A percentile compares a stretch with the other conserved stretches of the same genome.
Conservation (phyloP, 2,797 vertebrate genomes). For the Smutsia gigantea region DNA sequence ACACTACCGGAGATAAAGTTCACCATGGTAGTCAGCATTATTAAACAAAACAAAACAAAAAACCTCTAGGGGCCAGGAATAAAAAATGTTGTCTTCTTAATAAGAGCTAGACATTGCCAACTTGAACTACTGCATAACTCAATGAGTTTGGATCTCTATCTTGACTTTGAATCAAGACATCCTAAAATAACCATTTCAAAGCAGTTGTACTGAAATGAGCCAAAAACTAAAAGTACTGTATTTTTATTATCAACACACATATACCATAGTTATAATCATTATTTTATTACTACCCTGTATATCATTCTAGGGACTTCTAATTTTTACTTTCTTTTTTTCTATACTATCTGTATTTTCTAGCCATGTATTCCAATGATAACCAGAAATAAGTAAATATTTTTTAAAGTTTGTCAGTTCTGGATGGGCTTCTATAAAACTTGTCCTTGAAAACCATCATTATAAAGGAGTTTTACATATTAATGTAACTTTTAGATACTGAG, state of each 20-base stretch:
- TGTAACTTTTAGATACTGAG: not conserved
- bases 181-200: not conserved
- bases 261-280: not conserved
- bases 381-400: conserved; percentile 5
- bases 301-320: not conserved
- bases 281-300: not conserved
- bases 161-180: not conserved
- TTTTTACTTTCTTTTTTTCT: conserved; percentile 1
- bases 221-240: not conserved
- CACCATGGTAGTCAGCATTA: not conserved
- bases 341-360: not conserved
- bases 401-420: not conserved
- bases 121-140: not conserved
- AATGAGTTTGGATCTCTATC: not conserved
- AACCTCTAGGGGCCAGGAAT: not conserved
- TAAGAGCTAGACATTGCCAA: not conserved
- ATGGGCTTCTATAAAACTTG: not conserved
- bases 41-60: not conserved
- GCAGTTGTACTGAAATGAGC: not conserved
- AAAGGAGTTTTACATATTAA: not conserved
- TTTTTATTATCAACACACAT: not conserved
- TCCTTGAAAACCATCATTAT: not conserved
- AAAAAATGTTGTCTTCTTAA: not conserved
- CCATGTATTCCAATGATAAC: not conserved
- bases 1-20: not conserved